phyloP scores from a whole-genome alignment of 2,888 invertebrate genomes.

The Penaeus monodon region DNA sequence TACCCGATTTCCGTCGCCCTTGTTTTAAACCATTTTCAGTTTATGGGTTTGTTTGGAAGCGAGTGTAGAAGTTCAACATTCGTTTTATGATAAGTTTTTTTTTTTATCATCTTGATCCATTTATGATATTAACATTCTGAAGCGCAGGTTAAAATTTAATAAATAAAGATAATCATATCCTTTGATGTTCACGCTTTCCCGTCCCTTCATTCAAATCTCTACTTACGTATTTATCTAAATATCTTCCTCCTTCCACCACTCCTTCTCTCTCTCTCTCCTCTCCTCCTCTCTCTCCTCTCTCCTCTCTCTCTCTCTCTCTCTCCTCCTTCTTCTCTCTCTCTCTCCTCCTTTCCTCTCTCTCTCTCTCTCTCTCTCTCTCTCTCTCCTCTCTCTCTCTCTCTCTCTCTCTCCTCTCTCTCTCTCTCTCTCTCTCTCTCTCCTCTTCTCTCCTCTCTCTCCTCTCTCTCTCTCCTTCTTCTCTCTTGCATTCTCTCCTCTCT shows the following conservation, averaged over 20 bases:
- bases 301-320: not conserved
- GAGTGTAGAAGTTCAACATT: too few relatives aligned
- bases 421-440: not conserved
- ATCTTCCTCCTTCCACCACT: not conserved
- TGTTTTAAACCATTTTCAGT: too few relatives aligned
- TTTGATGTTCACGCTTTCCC: not conserved
- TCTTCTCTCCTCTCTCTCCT: not conserved
- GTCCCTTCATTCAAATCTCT: not conserved
- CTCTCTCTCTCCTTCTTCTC: not conserved
- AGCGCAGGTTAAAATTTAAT: too few relatives aligned
- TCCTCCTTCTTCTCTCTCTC: not conserved
- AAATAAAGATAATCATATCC: too few relatives aligned
- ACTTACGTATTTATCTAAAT: too few relatives aligned
- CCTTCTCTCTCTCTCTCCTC: not conserved
- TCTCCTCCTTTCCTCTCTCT: not conserved
- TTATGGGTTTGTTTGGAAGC: too few relatives aligned
- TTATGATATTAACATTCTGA: too few relatives aligned
- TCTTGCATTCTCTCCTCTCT: not conserved
- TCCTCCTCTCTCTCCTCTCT: not conserved
- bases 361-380: slow-evolving; percentile 20
- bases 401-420: slow-evolving; percentile 1
- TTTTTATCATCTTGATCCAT: too few relatives aligned
- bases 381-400: slow-evolving; percentile 14
- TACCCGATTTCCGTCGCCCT: too few relatives aligned
- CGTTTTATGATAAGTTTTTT: too few relatives aligned